Percentiles rank a stretch among this genome's conserved stretches.
Evolutionary conservation across 2,797 vertebrate genomes (phyloP).

Genomic region (Tenualosa ilisha): DNA sequence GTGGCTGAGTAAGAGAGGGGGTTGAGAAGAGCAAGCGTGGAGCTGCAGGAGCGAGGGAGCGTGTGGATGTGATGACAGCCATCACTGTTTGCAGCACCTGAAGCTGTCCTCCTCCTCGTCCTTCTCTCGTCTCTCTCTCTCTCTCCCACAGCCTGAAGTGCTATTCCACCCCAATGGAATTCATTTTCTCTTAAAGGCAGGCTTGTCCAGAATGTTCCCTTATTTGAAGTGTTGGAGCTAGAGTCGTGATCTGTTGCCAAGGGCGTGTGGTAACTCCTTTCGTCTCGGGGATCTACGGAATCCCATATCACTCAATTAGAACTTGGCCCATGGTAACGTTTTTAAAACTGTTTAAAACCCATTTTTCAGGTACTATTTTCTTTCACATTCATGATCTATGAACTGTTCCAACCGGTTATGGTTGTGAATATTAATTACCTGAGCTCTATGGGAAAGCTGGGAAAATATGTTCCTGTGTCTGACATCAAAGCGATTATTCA

Average conservation of each 20-base stretch:
- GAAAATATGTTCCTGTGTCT: neutral
- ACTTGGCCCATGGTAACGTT: neutral
- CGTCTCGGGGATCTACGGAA: neutral
- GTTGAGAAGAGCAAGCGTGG: neutral
- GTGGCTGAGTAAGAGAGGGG: neutral
- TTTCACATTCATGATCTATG: constrained; percentile 40
- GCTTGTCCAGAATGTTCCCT: neutral
- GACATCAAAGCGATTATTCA: neutral
- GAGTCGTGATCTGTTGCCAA: neutral
- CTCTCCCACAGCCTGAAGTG: neutral
- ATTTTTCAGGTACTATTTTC: constrained; percentile 42
- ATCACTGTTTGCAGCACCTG: neutral
- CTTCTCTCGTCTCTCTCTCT: neutral
- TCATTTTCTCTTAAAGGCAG: neutral
- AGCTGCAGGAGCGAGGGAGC: neutral
- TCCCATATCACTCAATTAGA: neutral
- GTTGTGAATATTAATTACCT: constrained; percentile 5
- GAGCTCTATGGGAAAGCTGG: neutral
- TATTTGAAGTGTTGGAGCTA: constrained; percentile 1
- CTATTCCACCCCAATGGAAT: neutral
- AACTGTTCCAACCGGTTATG: neutral
- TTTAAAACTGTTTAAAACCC: constrained; percentile 32
- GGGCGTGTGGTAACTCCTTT: neutral
- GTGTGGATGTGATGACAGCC: constrained; percentile 1
- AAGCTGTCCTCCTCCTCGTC: neutral